A percentile compares a stretch with the other conserved stretches of the same genome.
Evolutionary conservation across 2,797 vertebrate genomes (phyloP).

Genomic region (Gymnocypris eckloni): DNA sequence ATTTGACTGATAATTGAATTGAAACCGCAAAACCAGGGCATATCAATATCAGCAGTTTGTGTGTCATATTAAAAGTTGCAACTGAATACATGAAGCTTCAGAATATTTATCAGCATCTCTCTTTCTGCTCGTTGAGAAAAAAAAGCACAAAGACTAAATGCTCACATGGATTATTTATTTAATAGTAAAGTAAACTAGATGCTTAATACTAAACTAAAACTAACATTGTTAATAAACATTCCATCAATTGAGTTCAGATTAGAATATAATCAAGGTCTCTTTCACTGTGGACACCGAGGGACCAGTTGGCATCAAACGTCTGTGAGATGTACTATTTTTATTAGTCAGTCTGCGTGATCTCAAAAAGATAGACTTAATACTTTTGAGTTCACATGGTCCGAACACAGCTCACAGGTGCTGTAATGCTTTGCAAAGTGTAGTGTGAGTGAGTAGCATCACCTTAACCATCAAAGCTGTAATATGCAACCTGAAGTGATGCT

Average conservation of each 20-base stretch:
- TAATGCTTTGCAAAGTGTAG: neutral
- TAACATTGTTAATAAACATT: neutral
- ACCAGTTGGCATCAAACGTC: neutral
- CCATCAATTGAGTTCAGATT: neutral
- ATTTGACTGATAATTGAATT: neutral
- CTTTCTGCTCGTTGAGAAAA: neutral
- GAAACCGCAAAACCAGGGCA: neutral
- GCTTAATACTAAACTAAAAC: neutral
- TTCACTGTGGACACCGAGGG: neutral
- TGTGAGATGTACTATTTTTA: neutral
- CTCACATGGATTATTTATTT: too few relatives aligned
- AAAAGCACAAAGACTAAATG: neutral
- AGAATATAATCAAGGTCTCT: neutral
- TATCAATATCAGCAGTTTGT: neutral
- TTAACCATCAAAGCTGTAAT: neutral
- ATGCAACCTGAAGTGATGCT: neutral
- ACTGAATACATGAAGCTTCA: neutral
- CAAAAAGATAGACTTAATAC: neutral
- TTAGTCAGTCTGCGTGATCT: neutral
- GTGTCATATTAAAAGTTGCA: neutral
- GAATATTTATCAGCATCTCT: neutral
- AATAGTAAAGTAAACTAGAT: neutral
- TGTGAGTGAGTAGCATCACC: neutral
- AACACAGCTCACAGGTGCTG: neutral
- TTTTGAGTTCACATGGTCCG: neutral